Base-by-base conservation (phyloP, 2,113 vertebrate species). In the Azemiops feae region DNA sequence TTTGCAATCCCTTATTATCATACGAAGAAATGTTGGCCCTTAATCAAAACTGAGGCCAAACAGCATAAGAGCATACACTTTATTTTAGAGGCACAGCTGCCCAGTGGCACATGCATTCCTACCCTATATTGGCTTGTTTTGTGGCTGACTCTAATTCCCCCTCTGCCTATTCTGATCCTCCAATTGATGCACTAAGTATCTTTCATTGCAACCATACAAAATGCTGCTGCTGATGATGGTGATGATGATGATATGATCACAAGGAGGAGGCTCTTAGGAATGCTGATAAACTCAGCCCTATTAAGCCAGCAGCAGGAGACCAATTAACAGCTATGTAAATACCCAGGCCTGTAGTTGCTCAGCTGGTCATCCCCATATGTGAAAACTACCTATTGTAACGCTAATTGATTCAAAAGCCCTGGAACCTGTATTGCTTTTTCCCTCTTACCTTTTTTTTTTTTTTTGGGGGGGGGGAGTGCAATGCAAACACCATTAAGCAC, bases 261-360 rank as follows among this genome's bases (percentile, higher is more conserved):
- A 14, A 18, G 0, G 34, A 54, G 91, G 93, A 92, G 87, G 91
- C 90, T 87, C 23, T 30, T 91, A 45, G 74, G 89, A 89, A 86
- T 87, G 93, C 0, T 50, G 88, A 94, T 64, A 94, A 94, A 94
- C 6, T 12, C 58, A 92, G 74, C 22, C 22, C 53, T 94, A 89
- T 95, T 74, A 95, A 96, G 92, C 57, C 43, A 92, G 95, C 95
- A 96, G 96, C 95, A 93, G 89, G 92, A 96, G 91, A 39, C 52
- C 52, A 92, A 34, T 2, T 4, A 95, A 92, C 34, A 25, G 20
- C n/a, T 91, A 30, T 14, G 91, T 30, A 96, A 96, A 96, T 93
- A 94, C 90, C 27, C 92, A 95, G 34, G 34, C 27, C 58, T 10
- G 57, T 14, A 96, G 96, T 95, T 94, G 95, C 93, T 94, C 91